These are phyloP conservation scores for Eueremaeus valkanovi DNA, from an alignment of 2,888 invertebrate species.

Conservation along the genomic window DNA sequence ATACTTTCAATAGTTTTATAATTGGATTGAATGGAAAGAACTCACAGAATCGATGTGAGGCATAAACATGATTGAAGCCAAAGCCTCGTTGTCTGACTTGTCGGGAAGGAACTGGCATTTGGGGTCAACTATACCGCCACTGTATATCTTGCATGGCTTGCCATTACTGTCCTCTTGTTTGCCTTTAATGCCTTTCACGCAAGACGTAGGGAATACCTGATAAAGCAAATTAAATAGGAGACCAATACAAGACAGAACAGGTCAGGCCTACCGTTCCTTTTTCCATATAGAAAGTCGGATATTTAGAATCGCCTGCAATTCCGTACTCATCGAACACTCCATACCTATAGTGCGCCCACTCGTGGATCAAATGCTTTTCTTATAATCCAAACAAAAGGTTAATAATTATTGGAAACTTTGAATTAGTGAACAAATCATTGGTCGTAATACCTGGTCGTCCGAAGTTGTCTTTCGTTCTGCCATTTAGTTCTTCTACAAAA, in stretches of 20 bases:
- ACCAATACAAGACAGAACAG: not conserved
- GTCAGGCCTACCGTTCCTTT: slow-evolving; percentile 42
- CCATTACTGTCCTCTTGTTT: slow-evolving; percentile 46
- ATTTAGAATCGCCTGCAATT: slow-evolving; percentile 59
- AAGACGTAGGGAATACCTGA: slow-evolving; percentile 47
- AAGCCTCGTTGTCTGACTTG: slow-evolving; percentile 45
- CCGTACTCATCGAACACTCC: slow-evolving; percentile 66
- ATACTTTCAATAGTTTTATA: no score
- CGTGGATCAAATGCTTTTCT: slow-evolving; percentile 53
- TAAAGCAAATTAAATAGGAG: not conserved
- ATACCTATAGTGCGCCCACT: slow-evolving; percentile 65
- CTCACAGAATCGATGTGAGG: slow-evolving; percentile 50
- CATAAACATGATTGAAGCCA: slow-evolving; percentile 50
- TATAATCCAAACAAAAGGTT: not conserved
- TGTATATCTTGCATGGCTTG: slow-evolving; percentile 44
- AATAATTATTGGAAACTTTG: not conserved
- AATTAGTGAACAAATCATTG: not conserved
- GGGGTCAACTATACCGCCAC: slow-evolving; percentile 42
- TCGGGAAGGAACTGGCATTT: slow-evolving; percentile 48
- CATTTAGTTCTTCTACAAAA: slow-evolving; percentile 46
- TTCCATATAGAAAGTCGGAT: slow-evolving; percentile 52
- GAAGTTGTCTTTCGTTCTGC: slow-evolving; percentile 44
- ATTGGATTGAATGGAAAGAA: not conserved
- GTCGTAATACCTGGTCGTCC: slow-evolving; percentile 46
- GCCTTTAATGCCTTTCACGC: slow-evolving; percentile 47